Evolutionary conservation across 2,113 vertebrate genomes (phyloP), one percentile per base, ranked within the genome.

Genomic region (Cottus gobio): DNA sequence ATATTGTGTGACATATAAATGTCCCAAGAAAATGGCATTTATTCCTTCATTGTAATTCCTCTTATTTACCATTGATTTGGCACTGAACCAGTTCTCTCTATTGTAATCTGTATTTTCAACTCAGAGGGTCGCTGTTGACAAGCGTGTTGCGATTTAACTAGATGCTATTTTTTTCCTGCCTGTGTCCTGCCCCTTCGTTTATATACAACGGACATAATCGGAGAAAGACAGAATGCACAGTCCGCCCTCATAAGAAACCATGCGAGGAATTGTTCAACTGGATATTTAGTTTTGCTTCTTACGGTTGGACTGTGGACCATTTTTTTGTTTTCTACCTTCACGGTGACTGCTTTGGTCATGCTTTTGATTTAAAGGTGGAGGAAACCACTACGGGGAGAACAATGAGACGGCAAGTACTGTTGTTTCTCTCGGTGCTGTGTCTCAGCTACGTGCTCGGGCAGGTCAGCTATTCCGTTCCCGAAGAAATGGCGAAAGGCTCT

Each of bases 401-500:
- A 91, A 92, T 92, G 90, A 72, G 63, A 81, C 69, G 87, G 85
- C 91, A 88, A 88, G 84, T 92, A 66, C 65, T 85, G 84, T 83
- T 91, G n/a, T 81, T 87, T 75, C 48, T 92, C 26, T 73, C 57
- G 63, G n/a, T 61, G 8, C 42, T 90, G 0, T 85, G 31, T 65
- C 36, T 90, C 37, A 15, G 52, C 58, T 52, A 1, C 3, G 83
- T 48, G 26, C 26, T 44, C 16, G 89, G 79, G 0, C 92, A 95
- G 77, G 92, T 95, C 85, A 91, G 83, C 30, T 96, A 95, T 58
- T 93, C 94, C 0, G 76, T 96, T 68, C 93, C 94, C 0, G 95
- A 96, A 73, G 95, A 96, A 89, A 73, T 95, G 87, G 44, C 90
- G 1, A 94, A 84, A 86, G 95, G 94, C 3, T 95, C 94, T 36